phyloP scores from a whole-genome alignment of 2,113 vertebrate species.

The Syrmaticus mikado region DNA sequence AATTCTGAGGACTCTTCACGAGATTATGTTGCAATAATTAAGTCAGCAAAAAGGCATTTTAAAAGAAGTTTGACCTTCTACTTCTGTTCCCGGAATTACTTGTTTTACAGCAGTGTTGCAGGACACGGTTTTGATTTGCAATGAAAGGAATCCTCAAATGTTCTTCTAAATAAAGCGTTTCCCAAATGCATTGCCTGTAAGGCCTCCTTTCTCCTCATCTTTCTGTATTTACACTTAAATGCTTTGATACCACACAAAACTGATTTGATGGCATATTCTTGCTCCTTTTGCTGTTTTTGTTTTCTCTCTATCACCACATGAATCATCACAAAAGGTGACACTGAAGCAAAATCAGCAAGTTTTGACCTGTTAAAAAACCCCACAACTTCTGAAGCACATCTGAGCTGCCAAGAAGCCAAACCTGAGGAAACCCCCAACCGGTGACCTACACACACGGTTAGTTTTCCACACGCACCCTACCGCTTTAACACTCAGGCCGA shows the following conservation, averaged over 20 bases:
- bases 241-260: rapidly evolving
- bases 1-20: neutral
- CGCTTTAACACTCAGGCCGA: neutral
- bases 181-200: neutral
- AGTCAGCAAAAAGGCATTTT: neutral
- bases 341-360: neutral
- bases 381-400: no score
- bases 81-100: neutral
- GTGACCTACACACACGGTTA: no score
- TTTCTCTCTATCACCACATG: neutral
- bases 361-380: neutral
- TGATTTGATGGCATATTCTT: neutral
- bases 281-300: neutral
- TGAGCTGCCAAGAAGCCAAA: no score
- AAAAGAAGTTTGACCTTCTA: neutral
- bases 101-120: neutral
- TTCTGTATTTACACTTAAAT: neutral
- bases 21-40: neutral
- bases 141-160: neutral
- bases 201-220: neutral
- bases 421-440: no score
- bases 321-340: neutral
- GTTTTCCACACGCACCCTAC: rapidly evolving
- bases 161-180: neutral
- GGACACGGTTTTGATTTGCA: neutral